Evolutionary conservation across 2,888 invertebrate species (phyloP).

Genomic region (Spilosoma lubricipeda): DNA sequence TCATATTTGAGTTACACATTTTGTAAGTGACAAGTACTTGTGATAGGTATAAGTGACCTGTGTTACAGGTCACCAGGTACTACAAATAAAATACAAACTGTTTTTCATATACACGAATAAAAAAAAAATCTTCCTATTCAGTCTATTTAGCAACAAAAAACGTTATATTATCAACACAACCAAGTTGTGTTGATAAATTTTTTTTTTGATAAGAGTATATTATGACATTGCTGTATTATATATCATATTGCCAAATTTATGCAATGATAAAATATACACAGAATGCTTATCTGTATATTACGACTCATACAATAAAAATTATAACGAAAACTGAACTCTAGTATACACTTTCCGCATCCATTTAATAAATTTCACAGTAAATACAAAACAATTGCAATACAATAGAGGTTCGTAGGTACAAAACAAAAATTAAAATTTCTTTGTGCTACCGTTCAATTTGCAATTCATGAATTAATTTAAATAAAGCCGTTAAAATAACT

Average conservation of each 20-base stretch:
- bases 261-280: slow-evolving; percentile 5
- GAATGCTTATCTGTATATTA: not conserved
- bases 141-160: not conserved
- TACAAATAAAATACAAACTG: not conserved
- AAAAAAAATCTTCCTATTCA: not conserved
- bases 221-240: slow-evolving; percentile 11
- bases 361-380: not conserved
- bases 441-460: not conserved
- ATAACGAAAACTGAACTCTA: not conserved
- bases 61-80: too few species aligned
- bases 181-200: not conserved
- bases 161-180: slow-evolving; percentile 4
- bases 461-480: slow-evolving; percentile 17
- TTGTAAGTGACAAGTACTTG: too few species aligned
- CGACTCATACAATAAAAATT: not conserved
- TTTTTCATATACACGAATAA: not conserved
- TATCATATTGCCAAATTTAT: slow-evolving; percentile 11
- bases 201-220: slow-evolving; percentile 9
- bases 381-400: slow-evolving; percentile 4
- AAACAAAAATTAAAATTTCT: slow-evolving; percentile 1
- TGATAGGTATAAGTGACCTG: too few species aligned
- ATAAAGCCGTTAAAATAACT: slow-evolving; percentile 9
- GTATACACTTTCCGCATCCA: not conserved
- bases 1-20: too few species aligned
- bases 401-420: not conserved